phyloP scores from a whole-genome alignment of 2,888 invertebrate species.

The Coenonympha arcania region DNA sequence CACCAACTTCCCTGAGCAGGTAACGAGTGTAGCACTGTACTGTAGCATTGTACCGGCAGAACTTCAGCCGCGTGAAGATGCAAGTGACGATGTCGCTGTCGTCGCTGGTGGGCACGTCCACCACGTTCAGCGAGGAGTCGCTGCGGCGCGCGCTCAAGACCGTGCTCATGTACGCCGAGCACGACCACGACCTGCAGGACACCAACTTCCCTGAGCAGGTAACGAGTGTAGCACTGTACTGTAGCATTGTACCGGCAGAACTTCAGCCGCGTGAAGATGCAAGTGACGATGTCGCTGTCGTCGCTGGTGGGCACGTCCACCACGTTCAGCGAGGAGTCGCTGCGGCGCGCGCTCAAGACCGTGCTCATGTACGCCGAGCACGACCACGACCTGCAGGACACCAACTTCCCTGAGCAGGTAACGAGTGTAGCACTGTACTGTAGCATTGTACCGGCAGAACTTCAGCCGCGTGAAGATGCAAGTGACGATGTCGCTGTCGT shows the following conservation, averaged over 20 bases:
- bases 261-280: slow-evolving; percentile 98
- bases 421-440: too few species aligned
- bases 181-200: slow-evolving; percentile 89
- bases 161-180: slow-evolving; percentile 93
- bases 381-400: slow-evolving; percentile 89
- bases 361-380: slow-evolving; percentile 95
- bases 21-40: too few species aligned
- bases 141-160: slow-evolving; percentile 93
- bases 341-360: slow-evolving; percentile 93
- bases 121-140: slow-evolving; percentile 93
- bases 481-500: slow-evolving; percentile 97
- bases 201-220: slow-evolving; percentile 95
- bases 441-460: too few species aligned
- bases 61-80: slow-evolving; percentile 98
- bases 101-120: slow-evolving; percentile 92
- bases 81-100: slow-evolving; percentile 98
- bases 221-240: too few species aligned
- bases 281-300: slow-evolving; percentile 97
- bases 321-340: slow-evolving; percentile 92
- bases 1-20: slow-evolving; percentile 94
- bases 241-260: too few species aligned
- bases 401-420: slow-evolving; percentile 93
- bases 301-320: slow-evolving; percentile 93
- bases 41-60: too few species aligned
- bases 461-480: slow-evolving; percentile 99